phyloP scores from a whole-genome alignment of 2,797 vertebrate genomes.

The Chelon auratus region DNA sequence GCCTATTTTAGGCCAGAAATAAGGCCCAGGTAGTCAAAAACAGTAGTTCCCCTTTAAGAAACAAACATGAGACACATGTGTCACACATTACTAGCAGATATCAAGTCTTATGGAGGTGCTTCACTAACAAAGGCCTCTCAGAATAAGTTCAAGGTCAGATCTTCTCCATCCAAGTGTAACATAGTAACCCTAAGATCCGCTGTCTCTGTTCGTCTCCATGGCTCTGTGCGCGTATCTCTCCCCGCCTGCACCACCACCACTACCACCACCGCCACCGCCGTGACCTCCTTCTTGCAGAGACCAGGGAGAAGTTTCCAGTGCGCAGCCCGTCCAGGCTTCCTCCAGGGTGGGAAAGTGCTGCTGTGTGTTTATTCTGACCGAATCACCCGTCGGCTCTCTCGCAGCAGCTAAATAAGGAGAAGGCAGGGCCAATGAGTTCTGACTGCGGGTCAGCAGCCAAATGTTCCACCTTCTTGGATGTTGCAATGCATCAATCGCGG shows the following conservation, averaged over 20 bases:
- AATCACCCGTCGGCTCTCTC: conserved; percentile 77
- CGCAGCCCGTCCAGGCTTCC: conserved; percentile 66
- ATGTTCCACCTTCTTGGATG: conserved; percentile 87
- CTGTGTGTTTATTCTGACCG: conserved; percentile 69
- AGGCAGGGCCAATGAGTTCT: conserved; percentile 78
- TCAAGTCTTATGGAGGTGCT: conserved; percentile 57
- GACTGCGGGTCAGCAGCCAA: conserved; percentile 86
- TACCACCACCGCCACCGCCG: conserved; percentile 45
- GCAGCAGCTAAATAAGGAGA: conserved; percentile 77
- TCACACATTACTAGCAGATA: conserved; percentile 48
- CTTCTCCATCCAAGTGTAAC: conserved; percentile 75
- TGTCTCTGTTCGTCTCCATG: conserved; percentile 38
- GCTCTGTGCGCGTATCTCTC: conserved; percentile 48
- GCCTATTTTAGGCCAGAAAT: too few relatives aligned
- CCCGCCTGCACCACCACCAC: conserved; percentile 48
- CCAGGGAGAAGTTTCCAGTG: conserved; percentile 69
- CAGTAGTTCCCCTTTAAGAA: too few relatives aligned
- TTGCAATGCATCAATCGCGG: conserved; percentile 83
- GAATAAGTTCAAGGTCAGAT: conserved; percentile 67
- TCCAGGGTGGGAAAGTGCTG: conserved; percentile 76
- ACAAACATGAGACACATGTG: conserved; percentile 29
- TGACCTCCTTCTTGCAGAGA: conserved; percentile 79
- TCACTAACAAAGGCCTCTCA: conserved; percentile 57
- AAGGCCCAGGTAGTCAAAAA: too few relatives aligned
- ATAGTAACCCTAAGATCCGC: conserved; percentile 59